phyloP scores from a whole-genome alignment of 2,888 invertebrate species.

The Tenthredo livida region DNA sequence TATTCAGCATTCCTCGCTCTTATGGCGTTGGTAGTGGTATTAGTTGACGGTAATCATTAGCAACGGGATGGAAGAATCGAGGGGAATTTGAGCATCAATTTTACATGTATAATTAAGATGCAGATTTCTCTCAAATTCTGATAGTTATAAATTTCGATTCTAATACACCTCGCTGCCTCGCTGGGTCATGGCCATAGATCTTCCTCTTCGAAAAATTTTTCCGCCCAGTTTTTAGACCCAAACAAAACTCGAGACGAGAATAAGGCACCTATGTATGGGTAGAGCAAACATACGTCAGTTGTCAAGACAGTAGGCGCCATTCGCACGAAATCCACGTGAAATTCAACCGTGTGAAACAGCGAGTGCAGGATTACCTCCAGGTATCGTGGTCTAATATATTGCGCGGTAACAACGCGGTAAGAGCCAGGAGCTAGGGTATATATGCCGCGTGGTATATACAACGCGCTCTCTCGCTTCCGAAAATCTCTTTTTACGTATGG shows the following conservation, averaged over 20 bases:
- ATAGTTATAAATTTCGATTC: not conserved
- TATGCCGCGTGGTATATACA: not conserved
- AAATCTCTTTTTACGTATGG: constrained; percentile 53
- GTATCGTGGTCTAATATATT: constrained; percentile 48
- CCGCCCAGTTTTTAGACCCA: not conserved
- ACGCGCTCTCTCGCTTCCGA: constrained; percentile 2
- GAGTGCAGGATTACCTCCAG: constrained; percentile 51
- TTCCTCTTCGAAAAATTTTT: not conserved
- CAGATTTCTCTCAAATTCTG: not conserved
- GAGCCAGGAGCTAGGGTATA: not conserved
- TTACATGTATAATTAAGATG: constrained; percentile 12
- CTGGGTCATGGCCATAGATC: not conserved
- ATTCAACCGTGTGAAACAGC: constrained; percentile 53
- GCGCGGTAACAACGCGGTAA: constrained; percentile 45
- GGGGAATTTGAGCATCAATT: not conserved
- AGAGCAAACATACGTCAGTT: constrained; percentile 36
- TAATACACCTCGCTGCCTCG: not conserved
- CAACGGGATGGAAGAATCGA: not conserved
- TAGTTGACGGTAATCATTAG: constrained; percentile 2
- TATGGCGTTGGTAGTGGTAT: not conserved
- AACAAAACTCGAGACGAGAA: not conserved
- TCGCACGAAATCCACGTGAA: constrained; percentile 49
- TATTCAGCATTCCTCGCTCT: not conserved
- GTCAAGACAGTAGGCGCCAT: constrained; percentile 41
- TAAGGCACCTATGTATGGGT: not conserved